Conservation (phyloP, 2,797 vertebrate genomes). For the Meriones psammophilus region DNA sequence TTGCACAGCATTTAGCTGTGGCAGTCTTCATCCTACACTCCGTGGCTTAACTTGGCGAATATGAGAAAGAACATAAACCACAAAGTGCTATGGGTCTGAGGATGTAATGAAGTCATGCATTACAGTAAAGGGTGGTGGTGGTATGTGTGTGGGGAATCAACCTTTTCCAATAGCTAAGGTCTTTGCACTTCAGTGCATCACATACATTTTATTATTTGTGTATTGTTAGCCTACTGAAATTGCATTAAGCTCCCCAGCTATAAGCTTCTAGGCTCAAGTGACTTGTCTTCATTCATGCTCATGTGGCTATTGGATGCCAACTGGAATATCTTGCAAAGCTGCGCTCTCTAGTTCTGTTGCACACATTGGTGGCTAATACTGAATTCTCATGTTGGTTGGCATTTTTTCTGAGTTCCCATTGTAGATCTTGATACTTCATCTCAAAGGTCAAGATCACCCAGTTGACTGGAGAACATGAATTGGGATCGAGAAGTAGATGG, state of each 20-base stretch:
- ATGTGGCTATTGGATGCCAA: neutral
- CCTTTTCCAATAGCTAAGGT: conserved; percentile 35
- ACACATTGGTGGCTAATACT: neutral
- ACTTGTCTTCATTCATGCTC: neutral
- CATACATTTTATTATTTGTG: conserved; percentile 35
- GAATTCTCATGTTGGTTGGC: neutral
- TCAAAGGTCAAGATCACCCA: neutral
- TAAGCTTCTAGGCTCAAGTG: neutral
- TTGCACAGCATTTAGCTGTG: conserved; percentile 67
- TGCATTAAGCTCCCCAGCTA: neutral
- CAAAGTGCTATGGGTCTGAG: conserved; percentile 73
- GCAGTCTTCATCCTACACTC: conserved; percentile 64
- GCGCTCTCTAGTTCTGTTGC: neutral
- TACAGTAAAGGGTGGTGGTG: conserved; percentile 56
- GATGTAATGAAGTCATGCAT: conserved; percentile 78
- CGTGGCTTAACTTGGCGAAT: conserved; percentile 77
- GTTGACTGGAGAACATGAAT: neutral
- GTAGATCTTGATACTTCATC: neutral
- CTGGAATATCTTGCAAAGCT: neutral
- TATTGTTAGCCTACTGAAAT: conserved; percentile 32
- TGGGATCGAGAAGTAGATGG: neutral
- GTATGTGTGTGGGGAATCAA: neutral
- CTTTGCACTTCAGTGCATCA: neutral
- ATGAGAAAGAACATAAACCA: conserved; percentile 61
- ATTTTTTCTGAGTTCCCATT: neutral